phyloP scores from a whole-genome alignment of 2,888 invertebrate genomes.

The Philereme transversata region DNA sequence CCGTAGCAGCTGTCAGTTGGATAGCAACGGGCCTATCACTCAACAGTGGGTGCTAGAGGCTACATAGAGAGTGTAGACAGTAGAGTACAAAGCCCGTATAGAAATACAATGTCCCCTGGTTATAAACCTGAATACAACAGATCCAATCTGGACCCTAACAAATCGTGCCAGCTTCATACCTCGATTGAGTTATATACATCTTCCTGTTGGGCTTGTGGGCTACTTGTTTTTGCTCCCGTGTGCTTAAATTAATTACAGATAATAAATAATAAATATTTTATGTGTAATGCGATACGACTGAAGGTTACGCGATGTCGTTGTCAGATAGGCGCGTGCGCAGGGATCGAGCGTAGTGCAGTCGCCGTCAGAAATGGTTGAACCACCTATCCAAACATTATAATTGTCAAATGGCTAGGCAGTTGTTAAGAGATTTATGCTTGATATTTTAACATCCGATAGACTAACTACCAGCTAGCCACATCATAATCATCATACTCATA shows the following conservation, averaged over 20 bases:
- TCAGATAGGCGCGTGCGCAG: constrained; percentile 62
- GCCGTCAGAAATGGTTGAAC: constrained; percentile 7
- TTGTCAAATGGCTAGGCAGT: no score
- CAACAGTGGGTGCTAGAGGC: no score
- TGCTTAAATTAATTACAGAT: constrained; percentile 82
- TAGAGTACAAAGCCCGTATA: no score
- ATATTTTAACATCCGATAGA: no score
- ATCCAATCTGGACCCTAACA: constrained; percentile 81
- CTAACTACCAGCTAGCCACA: no score
- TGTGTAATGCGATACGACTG: constrained; percentile 77
- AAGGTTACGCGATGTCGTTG: constrained; percentile 68
- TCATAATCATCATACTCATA: no score
- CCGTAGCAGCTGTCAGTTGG: no score
- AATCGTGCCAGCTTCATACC: constrained; percentile 72
- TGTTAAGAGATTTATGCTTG: no score
- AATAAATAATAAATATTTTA: constrained; percentile 84
- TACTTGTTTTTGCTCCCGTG: constrained; percentile 82
- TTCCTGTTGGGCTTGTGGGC: constrained; percentile 70
- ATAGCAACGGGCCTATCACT: no score
- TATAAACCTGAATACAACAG: constrained; percentile 42
- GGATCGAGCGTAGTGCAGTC: constrained; percentile 1
- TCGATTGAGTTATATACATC: constrained; percentile 84
- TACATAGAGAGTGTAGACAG: no score
- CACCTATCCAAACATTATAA: not conserved
- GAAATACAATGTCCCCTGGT: not conserved